Conservation (phyloP, 2,888 invertebrate genomes). For the Ochropleura plecta region DNA sequence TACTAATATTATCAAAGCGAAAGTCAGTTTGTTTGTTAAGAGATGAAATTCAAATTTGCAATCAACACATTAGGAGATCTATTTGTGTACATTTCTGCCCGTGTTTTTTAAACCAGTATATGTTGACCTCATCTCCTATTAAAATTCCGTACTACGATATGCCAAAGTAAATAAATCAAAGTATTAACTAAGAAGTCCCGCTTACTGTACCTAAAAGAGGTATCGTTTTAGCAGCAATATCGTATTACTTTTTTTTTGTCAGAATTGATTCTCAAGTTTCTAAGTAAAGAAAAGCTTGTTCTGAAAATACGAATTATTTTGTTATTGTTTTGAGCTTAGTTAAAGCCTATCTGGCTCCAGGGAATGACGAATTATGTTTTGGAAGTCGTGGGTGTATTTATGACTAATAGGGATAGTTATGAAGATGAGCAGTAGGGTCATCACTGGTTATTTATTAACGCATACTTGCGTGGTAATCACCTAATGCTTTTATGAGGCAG, state of each 20-base stretch:
- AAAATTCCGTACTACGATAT: not conserved
- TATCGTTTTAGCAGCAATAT: slow-evolving; percentile 12
- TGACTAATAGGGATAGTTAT: not conserved
- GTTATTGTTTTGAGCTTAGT: slow-evolving; percentile 5
- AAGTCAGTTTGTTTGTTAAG: too few species aligned
- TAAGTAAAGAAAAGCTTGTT: not conserved
- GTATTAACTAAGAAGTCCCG: not conserved
- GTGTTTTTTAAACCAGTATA: too few species aligned
- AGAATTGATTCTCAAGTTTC: slow-evolving; percentile 20
- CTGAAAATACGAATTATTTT: slow-evolving; percentile 8
- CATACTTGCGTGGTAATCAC: too few species aligned
- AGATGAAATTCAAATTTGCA: too few species aligned
- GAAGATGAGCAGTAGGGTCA: too few species aligned
- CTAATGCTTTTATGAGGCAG: too few species aligned
- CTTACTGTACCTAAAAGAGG: not conserved
- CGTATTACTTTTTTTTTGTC: slow-evolving; percentile 13
- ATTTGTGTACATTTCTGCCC: too few species aligned
- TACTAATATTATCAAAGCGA: too few species aligned
- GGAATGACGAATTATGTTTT: slow-evolving; percentile 15
- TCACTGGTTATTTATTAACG: too few species aligned
- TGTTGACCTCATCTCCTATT: not conserved
- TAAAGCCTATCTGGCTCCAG: not conserved
- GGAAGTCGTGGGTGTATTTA: not conserved
- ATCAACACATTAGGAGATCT: too few species aligned
- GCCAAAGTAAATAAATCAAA: not conserved